phyloP scores from a whole-genome alignment of 2,113 vertebrate genomes.

The Xenopus laevis region DNA sequence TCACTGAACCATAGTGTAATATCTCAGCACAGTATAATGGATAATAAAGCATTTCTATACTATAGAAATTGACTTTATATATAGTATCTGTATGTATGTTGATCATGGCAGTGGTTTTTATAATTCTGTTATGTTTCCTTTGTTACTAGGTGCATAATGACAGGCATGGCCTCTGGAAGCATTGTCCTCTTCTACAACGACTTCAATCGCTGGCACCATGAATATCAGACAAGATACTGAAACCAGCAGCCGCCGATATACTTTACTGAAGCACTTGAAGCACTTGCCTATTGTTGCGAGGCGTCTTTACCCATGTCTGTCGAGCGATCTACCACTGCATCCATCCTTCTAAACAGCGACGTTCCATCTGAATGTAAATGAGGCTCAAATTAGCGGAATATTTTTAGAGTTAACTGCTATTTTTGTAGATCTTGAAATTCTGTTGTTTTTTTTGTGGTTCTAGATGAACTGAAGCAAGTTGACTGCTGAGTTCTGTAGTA shows the following conservation, averaged over 20 bases:
- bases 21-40: too few relatives aligned
- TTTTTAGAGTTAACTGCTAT: constrained; percentile 97
- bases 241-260: not conserved
- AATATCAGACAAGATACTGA: constrained; percentile 96
- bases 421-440: constrained; percentile 93
- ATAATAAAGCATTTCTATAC: too few relatives aligned
- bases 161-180: constrained; percentile 95
- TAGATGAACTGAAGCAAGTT: constrained; percentile 49
- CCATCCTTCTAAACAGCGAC: constrained; percentile 51
- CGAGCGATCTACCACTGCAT: constrained; percentile 11
- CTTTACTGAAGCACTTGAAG: constrained; percentile 12
- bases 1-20: too few relatives aligned
- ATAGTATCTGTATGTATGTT: too few relatives aligned
- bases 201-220: constrained; percentile 96
- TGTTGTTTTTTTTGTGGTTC: constrained; percentile 55
- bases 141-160: constrained; percentile 84
- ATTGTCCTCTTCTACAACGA: constrained; percentile 98
- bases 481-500: constrained; percentile 81
- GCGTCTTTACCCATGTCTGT: not conserved
- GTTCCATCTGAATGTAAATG: constrained; percentile 79
- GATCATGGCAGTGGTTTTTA: too few relatives aligned
- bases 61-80: too few relatives aligned
- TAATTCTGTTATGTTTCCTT: not conserved
- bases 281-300: constrained; percentile 34
- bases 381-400: constrained; percentile 78